phyloP scores from a whole-genome alignment of 64 coral and sea anemone species.

The Montipora efflorescens region DNA sequence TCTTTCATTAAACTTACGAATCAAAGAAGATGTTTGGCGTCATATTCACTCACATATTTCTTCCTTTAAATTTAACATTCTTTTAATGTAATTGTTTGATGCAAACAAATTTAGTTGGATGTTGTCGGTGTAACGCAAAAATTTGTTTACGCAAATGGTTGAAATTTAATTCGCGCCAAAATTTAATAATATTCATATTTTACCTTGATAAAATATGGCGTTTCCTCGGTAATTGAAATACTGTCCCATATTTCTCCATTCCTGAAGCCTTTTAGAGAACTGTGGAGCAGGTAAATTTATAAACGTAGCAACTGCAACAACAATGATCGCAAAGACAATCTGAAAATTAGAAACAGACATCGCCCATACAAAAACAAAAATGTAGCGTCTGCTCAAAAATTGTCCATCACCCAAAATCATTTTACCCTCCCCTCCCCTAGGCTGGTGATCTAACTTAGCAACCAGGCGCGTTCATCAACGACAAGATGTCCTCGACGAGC shows the following conservation, averaged over 20 bases:
- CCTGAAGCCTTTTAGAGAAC: slow-evolving; percentile 71
- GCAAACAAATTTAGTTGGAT: too few relatives aligned
- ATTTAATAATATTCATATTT: neutral
- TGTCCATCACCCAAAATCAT: too few relatives aligned
- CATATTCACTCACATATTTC: too few relatives aligned
- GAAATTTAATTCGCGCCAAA: neutral
- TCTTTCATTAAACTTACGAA: neutral
- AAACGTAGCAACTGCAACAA: slow-evolving; percentile 74
- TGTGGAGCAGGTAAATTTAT: slow-evolving; percentile 85
- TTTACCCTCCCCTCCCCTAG: neutral
- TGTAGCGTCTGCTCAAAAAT: too few relatives aligned
- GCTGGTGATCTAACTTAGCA: slow-evolving; percentile 27
- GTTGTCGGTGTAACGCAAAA: too few relatives aligned
- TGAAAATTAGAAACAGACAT: slow-evolving; percentile 71
- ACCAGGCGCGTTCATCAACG: slow-evolving; percentile 65
- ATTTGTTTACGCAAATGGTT: too few relatives aligned
- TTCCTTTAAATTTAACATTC: too few relatives aligned
- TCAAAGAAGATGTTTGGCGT: neutral
- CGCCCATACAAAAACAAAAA: neutral
- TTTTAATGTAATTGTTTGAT: too few relatives aligned
- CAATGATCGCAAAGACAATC: slow-evolving; percentile 38
- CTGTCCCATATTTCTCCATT: slow-evolving; percentile 82
- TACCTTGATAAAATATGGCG: slow-evolving; percentile 97
- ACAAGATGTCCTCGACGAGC: slow-evolving; percentile 89
- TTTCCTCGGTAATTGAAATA: slow-evolving; percentile 88